Base-by-base conservation (phyloP, 2,888 invertebrate species). In the Drosophila demipolita region DNA sequence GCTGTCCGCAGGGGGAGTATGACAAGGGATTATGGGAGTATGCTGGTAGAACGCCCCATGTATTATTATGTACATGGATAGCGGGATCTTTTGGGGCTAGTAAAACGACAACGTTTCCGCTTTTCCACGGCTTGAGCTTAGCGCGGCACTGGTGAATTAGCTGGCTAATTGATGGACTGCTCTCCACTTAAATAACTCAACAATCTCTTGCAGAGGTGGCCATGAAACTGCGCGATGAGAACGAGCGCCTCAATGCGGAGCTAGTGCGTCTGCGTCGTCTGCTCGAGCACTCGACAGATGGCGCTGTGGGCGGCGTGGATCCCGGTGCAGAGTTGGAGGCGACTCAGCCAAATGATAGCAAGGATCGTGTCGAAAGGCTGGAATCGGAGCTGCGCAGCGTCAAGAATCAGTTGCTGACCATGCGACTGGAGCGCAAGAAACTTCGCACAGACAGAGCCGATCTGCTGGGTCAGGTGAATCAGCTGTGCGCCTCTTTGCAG, bases 391-490 rank as follows among this genome's bases (percentile, higher is more conserved):
- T 93, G 61, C 92, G 93, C 64, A 83, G 89, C 55, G 92, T 93
- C 3, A 93, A 93, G 84, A 92, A 89, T 53, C 93, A 93, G 76
- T 79, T 93, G 54, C 73, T 91, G 95, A 97, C 96, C 64, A 94
- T 98, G 91, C 98, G 98, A 93, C 96, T 97, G 71, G 98, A 99
- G 93, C 95, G 98, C 74, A 97, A 98, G 93, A 95, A 98, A 78
- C 94, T 98, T 92, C 97, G 98, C 94, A 97, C 97, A 17, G 98
- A 99, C 94, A 98, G 98, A 94, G 97, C 97, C 91, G 98, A 98
- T 93, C 94, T 99, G 78, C 94, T 98, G 83, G 97, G 96, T 92
- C 98, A 98, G 94, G 98, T 98, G 96, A 98, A 98, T 93, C 98
- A 98, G 91, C 95, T 99, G 70, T 99, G 98, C 93, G 96, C 96